Evolutionary conservation across 2,113 vertebrate genomes (phyloP), one percentile per base, ranked within the genome.

Genomic region (Baryphthengus martii): DNA sequence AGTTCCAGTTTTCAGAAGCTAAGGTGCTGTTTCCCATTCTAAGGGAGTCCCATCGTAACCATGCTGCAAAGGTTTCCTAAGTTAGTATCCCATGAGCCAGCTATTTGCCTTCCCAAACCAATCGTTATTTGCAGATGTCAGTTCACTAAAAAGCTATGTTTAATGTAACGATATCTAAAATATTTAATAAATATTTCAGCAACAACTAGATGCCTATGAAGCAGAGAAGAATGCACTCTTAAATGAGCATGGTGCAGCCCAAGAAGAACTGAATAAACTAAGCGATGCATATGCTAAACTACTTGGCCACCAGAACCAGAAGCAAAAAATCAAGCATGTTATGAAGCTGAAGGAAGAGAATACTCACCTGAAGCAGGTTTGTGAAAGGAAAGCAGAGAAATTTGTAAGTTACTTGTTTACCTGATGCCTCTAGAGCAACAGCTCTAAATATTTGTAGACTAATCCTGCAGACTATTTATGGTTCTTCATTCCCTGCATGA

Each of bases 281-380:
- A 98, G 98, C 7, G 98, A 98, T 26, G 99, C 99, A 0, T 99
- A 99, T 50, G 99, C 98, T 33, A 98, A 98, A 40, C 98, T 99
- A 82, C 97, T 99, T 88, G 99, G 99, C 52, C 99, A 99, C 95
- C 99, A 99, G 95, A 99, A 99, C 97, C 98, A 99, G 95, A 99
- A 98, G 93, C 99, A 99, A 97, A 99, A 99, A 98, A 99, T 99
- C 96, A 99, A 98, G 84, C 99, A 99, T 55, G 98, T 99, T 89
- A 98, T 99, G 97, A 99, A 99, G 92, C 40, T 99, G 50, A 99
- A 99, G 89, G 98, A 99, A 71, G 99, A 99, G 86, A 99, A 99
- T 42, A 75, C 95, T 13, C 87, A 97, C 45, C 97, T 99, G 10
- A 99, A 99, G 96, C 98, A 98, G 99, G 99, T 99, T 83, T 93